Conservation (phyloP, 2,797 vertebrate species). For the Centroberyx gerrardi region DNA sequence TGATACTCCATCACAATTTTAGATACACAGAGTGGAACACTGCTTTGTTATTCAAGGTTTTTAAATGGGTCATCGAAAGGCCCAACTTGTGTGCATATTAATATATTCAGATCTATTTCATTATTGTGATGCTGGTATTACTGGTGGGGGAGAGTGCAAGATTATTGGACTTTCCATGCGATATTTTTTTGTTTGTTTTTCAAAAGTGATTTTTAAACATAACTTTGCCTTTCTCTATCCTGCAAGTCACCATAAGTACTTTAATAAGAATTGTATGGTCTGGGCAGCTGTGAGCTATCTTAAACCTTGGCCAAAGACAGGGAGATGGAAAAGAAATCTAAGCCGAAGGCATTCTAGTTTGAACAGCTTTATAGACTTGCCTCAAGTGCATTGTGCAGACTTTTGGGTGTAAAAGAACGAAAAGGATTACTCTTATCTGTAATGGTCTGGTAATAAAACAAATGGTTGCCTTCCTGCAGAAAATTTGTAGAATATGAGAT, state of each 20-base stretch:
- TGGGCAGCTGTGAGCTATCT: conserved; percentile 61
- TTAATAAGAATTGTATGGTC: conserved; percentile 56
- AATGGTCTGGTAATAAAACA: conserved; percentile 26
- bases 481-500: conserved; percentile 13
- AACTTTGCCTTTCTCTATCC: conserved; percentile 27
- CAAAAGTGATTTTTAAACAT: conserved; percentile 38
- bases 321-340: conserved; percentile 64
- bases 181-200: conserved; percentile 21
- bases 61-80: conserved; percentile 11
- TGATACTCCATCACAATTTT: conserved; percentile 52
- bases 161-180: conserved; percentile 36
- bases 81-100: conserved; percentile 41
- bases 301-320: conserved; percentile 69
- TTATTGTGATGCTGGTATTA: conserved; percentile 30
- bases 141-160: conserved; percentile 14
- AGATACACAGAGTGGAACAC: conserved; percentile 13
- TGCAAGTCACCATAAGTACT: conserved; percentile 51
- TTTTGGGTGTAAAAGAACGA: conserved; percentile 51
- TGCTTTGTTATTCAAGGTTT: conserved; percentile 40
- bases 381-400: conserved; percentile 63
- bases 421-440: conserved; percentile 51
- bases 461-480: conserved; percentile 6
- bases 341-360: conserved; percentile 66
- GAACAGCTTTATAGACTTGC: conserved; percentile 63
- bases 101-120: conserved; percentile 32